A percentile compares a stretch with the other conserved stretches of the same genome.
These are phyloP conservation scores for Eubasilissa regina DNA, from an alignment of 1,140 invertebrate genomes.

Conservation along the genomic window DNA sequence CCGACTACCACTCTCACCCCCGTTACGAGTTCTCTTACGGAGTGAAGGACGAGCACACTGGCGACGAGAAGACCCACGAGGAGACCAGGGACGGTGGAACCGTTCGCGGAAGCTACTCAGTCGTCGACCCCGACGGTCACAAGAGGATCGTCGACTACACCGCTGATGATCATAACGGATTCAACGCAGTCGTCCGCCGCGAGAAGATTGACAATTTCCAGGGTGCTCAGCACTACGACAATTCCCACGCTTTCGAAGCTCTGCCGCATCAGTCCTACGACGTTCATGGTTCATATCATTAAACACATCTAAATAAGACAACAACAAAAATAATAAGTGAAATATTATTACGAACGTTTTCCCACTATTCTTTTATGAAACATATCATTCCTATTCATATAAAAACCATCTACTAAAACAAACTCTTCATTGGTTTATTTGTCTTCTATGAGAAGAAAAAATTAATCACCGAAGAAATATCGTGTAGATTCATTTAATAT, in stretches of 20 bases:
- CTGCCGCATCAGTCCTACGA: constrained; percentile 15
- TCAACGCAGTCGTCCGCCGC: constrained; percentile 70
- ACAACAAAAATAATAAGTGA: too few relatives aligned
- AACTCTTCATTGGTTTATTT: too few relatives aligned
- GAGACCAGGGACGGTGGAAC: constrained; percentile 64
- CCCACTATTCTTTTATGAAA: too few relatives aligned
- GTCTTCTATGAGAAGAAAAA: too few relatives aligned
- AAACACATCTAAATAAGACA: neutral
- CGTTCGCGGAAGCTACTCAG: constrained; percentile 65
- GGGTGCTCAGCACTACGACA: neutral
- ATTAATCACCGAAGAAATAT: too few relatives aligned
- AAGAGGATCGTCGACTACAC: constrained; percentile 71
- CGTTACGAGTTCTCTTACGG: constrained; percentile 62
- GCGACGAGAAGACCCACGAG: constrained; percentile 63
- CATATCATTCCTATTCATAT: too few relatives aligned
- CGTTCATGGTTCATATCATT: constrained; percentile 29
- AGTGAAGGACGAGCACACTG: constrained; percentile 62
- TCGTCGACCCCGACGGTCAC: constrained; percentile 70
- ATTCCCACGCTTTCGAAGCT: constrained; percentile 7
- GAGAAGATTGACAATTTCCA: constrained; percentile 60
- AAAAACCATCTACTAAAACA: too few relatives aligned
- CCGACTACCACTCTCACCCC: constrained; percentile 59
- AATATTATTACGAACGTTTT: too few relatives aligned
- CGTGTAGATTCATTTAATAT: too few relatives aligned
- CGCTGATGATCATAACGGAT: constrained; percentile 67